phyloP scores from a whole-genome alignment of 1,140 invertebrate genomes.

The Listronotus oregonensis region DNA sequence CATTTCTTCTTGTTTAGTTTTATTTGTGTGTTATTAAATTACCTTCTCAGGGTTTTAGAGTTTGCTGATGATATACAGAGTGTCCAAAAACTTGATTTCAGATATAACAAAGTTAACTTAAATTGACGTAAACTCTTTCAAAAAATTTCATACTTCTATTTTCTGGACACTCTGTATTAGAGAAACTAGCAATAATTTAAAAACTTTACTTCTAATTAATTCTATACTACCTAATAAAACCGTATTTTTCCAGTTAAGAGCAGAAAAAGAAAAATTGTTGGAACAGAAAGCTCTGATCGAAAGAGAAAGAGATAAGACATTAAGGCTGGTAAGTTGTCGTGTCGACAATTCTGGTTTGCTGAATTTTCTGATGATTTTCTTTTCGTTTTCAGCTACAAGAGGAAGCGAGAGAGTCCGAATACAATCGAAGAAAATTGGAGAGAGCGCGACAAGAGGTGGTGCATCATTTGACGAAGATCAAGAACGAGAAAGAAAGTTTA shows the following conservation, averaged over 20 bases:
- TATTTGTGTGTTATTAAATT: no score
- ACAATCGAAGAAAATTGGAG: slow-evolving; percentile 62
- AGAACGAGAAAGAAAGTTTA: slow-evolving; percentile 63
- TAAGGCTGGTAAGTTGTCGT: slow-evolving; percentile 54
- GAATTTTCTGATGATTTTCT: neutral
- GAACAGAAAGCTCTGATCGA: slow-evolving; percentile 57
- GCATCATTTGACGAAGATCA: slow-evolving; percentile 64
- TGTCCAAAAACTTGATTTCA: no score
- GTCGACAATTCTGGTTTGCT: neutral
- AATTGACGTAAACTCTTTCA: no score
- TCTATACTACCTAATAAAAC: no score
- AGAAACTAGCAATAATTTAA: no score
- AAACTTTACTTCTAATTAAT: no score
- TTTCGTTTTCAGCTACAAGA: slow-evolving; percentile 58
- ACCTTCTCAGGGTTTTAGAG: no score
- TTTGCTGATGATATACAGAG: no score
- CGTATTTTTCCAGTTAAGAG: slow-evolving; percentile 38
- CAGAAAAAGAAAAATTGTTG: slow-evolving; percentile 57
- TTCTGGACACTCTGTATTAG: no score
- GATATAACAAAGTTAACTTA: no score
- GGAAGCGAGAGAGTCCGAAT: slow-evolving; percentile 64
- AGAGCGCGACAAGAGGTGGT: slow-evolving; percentile 64
- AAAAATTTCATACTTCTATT: no score
- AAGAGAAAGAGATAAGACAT: slow-evolving; percentile 58
- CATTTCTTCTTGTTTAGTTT: no score